Evolutionary conservation across 1,140 invertebrate genomes (phyloP).

Genomic region (Pogonomyrmex californicus): DNA sequence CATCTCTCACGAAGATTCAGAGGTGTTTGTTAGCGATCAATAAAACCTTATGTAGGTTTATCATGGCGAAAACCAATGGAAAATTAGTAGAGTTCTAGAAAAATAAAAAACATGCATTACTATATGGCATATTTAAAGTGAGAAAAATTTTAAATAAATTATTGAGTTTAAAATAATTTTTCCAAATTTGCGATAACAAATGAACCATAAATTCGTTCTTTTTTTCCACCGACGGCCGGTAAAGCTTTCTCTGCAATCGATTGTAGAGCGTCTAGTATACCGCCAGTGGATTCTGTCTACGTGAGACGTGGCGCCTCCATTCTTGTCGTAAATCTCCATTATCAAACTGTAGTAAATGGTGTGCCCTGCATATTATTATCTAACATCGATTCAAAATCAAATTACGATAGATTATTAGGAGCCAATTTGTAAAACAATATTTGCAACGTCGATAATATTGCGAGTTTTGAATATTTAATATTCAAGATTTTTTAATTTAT

Average conservation of each 20-base stretch:
- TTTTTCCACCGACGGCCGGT: slow-evolving; percentile 40
- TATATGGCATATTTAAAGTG: not conserved
- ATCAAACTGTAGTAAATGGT: slow-evolving; percentile 1
- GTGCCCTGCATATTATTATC: not conserved
- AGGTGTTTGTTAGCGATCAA: slow-evolving; percentile 39
- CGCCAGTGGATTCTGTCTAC: slow-evolving; percentile 28
- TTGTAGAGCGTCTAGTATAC: slow-evolving; percentile 33
- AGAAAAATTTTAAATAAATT: not conserved
- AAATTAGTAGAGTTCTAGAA: not conserved
- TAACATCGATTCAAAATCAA: not conserved
- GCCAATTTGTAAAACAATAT: not conserved
- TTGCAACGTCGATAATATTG: not conserved
- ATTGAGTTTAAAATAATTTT: not conserved
- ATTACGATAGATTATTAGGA: not conserved
- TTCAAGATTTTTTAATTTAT: not conserved
- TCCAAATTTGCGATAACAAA: not conserved
- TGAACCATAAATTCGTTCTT: not conserved
- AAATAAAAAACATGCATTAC: not conserved
- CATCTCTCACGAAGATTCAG: slow-evolving; percentile 43
- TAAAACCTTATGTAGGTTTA: slow-evolving; percentile 11
- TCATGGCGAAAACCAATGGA: not conserved
- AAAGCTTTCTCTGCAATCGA: slow-evolving; percentile 56
- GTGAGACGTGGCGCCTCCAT: slow-evolving; percentile 53
- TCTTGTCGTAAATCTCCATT: not conserved
- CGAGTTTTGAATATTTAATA: not conserved